These are phyloP conservation scores for Fragum sueziense DNA, from an alignment of 2,888 invertebrate genomes.

Conservation along the genomic window DNA sequence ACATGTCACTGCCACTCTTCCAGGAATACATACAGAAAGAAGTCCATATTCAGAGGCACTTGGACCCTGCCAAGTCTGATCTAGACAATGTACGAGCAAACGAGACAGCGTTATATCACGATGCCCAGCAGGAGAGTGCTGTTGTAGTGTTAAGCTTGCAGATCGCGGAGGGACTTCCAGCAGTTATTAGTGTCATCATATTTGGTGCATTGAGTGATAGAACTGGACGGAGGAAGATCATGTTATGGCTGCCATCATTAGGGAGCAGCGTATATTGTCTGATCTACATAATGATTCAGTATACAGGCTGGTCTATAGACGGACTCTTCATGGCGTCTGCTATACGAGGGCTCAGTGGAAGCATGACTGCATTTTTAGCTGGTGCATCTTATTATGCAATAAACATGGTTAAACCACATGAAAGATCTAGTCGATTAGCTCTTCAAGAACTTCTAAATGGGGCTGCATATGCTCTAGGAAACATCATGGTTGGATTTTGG, in stretches of 20 bases:
- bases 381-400: conserved; percentile 77
- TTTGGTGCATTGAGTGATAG: conserved; percentile 80
- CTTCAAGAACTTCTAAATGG: conserved; percentile 78
- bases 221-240: conserved; percentile 77
- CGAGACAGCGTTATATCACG: conserved; percentile 58
- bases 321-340: conserved; percentile 79
- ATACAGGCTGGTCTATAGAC: conserved; percentile 77
- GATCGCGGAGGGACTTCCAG: conserved; percentile 80
- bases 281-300: conserved; percentile 74
- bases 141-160: conserved; percentile 75
- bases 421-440: conserved; percentile 73
- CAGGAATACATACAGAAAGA: conserved; percentile 76
- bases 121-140: conserved; percentile 74
- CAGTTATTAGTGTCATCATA: conserved; percentile 77
- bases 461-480: conserved; percentile 76
- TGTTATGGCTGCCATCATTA: conserved; percentile 79
- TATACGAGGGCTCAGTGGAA: conserved; percentile 75
- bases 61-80: conserved; percentile 41
- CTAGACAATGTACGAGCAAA: conserved; percentile 45
- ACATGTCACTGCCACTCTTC: conserved; percentile 77
- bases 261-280: conserved; percentile 77
- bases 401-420: conserved; percentile 71
- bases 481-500: conserved; percentile 79
- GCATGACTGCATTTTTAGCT: conserved; percentile 77
- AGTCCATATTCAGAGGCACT: conserved; percentile 62